Evolutionary conservation across 2,888 invertebrate genomes (phyloP).

Genomic region (Acanthosoma haemorrhoidale): DNA sequence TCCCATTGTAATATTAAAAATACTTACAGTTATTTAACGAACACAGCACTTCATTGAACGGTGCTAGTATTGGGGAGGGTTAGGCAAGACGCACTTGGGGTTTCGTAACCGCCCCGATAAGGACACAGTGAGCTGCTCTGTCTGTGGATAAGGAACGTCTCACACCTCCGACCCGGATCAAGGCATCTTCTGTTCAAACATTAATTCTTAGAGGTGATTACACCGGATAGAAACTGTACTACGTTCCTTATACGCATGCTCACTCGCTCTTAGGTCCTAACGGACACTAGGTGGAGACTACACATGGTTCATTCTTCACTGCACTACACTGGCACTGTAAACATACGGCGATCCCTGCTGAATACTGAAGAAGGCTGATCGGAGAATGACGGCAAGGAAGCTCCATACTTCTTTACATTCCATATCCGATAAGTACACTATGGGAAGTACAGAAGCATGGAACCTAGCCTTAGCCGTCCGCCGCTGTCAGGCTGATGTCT

Average conservation of each 20-base stretch:
- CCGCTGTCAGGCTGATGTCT: too few species aligned
- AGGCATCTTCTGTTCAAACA: too few species aligned
- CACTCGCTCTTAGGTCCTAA: neutral
- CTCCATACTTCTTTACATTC: slow-evolving; percentile 43
- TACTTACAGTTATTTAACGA: neutral
- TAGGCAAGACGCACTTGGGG: neutral
- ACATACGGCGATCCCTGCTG: neutral
- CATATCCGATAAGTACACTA: slow-evolving; percentile 40
- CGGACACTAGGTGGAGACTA: neutral
- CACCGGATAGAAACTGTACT: neutral
- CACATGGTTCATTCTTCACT: neutral
- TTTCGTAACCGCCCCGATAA: neutral
- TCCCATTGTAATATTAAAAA: neutral
- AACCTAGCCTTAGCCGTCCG: slow-evolving; percentile 35
- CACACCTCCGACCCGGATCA: neutral
- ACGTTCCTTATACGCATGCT: neutral
- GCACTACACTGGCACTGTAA: neutral
- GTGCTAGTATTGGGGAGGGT: neutral
- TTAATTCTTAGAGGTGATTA: too few species aligned
- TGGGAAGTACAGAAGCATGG: slow-evolving; percentile 43
- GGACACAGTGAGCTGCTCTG: neutral
- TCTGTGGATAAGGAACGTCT: slow-evolving; percentile 4
- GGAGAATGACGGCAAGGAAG: slow-evolving; percentile 35
- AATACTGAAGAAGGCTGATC: neutral
- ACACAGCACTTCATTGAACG: neutral